Evolutionary conservation across 2,797 vertebrate species (phyloP).

Genomic region (Poecilia gillii): DNA sequence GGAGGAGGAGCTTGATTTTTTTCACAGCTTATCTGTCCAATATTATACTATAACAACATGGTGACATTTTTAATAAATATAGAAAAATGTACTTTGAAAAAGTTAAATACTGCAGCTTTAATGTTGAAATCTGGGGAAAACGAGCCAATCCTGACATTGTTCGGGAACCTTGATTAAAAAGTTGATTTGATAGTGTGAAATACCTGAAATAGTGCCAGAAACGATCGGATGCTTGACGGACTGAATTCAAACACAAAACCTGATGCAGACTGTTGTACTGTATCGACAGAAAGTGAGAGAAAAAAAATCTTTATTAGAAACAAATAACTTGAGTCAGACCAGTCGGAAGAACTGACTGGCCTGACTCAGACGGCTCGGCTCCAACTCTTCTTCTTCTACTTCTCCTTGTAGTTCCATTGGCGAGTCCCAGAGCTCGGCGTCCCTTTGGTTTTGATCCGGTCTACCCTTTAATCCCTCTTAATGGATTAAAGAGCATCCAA

Average conservation of each 20-base stretch:
- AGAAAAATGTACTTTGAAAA: too few species aligned
- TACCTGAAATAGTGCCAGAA: neutral
- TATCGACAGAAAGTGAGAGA: constrained; percentile 9
- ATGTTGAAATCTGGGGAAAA: neutral
- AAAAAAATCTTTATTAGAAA: constrained; percentile 12
- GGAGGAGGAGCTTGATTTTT: too few species aligned
- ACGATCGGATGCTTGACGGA: neutral
- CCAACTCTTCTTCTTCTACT: constrained; percentile 80
- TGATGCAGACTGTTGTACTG: constrained; percentile 61
- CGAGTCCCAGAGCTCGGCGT: constrained; percentile 70
- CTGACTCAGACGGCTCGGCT: constrained; percentile 67
- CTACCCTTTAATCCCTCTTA: constrained; percentile 70
- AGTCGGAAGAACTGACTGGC: constrained; percentile 68
- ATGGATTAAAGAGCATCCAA: neutral
- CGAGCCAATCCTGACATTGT: neutral
- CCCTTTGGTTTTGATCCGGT: constrained; percentile 38
- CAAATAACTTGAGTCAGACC: constrained; percentile 51
- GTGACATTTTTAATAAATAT: too few species aligned
- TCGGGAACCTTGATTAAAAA: neutral
- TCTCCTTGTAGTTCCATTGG: constrained; percentile 81
- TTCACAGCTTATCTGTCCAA: too few species aligned
- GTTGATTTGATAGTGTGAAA: neutral
- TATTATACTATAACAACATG: too few species aligned
- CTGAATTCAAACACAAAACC: neutral
- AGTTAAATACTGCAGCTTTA: too few species aligned